These are phyloP conservation scores for Forbesichthys agassizii DNA, from an alignment of 2,113 vertebrate species.

Conservation along the genomic window DNA sequence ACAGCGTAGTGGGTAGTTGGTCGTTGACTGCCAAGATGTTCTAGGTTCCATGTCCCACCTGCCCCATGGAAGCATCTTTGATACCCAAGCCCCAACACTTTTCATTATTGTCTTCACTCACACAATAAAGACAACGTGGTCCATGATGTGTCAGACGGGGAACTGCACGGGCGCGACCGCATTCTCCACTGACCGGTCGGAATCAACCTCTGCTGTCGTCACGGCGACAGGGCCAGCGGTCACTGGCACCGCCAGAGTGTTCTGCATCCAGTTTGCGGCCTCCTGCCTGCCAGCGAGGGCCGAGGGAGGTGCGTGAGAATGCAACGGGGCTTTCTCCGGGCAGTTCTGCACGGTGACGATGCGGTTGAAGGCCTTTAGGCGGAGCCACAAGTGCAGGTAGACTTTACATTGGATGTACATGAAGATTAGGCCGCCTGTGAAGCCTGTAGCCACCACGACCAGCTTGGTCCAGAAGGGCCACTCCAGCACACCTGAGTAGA, in stretches of 20 bases:
- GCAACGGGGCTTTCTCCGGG: constrained; percentile 86
- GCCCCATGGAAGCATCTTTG: too few relatives aligned
- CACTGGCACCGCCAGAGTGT: constrained; percentile 72
- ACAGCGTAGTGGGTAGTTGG: too few relatives aligned
- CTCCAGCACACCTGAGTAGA: constrained; percentile 84
- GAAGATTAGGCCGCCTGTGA: constrained; percentile 92
- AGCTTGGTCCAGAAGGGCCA: constrained; percentile 99
- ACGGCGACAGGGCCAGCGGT: constrained; percentile 36
- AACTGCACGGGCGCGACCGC: constrained; percentile 69
- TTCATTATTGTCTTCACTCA: background rate
- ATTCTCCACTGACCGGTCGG: constrained; percentile 71
- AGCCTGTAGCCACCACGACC: constrained; percentile 90
- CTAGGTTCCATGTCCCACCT: too few relatives aligned
- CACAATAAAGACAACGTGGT: background rate
- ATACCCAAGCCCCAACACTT: too few relatives aligned
- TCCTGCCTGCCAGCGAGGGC: constrained; percentile 71
- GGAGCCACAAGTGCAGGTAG: constrained; percentile 93
- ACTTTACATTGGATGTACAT: constrained; percentile 98
- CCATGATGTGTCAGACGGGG: constrained; percentile 79
- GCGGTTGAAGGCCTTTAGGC: constrained; percentile 96
- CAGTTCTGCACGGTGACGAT: constrained; percentile 98
- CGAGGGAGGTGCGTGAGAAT: constrained; percentile 65
- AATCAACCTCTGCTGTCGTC: constrained; percentile 70
- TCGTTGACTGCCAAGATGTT: too few relatives aligned
- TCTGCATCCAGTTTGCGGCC: background rate